Percentiles rank a stretch among this genome's conserved stretches.
Evolutionary conservation across 2,113 vertebrate genomes (phyloP).

Genomic region (Xenopus laevis): DNA sequence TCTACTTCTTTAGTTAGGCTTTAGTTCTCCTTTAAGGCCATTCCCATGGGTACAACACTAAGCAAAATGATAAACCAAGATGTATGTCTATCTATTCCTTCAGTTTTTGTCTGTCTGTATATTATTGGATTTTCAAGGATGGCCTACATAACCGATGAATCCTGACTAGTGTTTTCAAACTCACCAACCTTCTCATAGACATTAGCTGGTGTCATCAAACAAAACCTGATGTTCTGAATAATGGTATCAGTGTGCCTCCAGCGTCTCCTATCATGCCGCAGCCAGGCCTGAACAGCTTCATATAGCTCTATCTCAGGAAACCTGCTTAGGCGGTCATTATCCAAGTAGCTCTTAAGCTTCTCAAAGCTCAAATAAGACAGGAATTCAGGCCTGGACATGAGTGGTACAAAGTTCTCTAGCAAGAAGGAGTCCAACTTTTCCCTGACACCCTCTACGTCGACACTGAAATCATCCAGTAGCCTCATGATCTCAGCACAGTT

Average conservation of each 20-base stretch:
- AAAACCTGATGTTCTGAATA: constrained; percentile 97
- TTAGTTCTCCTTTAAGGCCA: too few relatives aligned
- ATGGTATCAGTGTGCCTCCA: constrained; percentile 97
- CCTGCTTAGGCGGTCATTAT: constrained; percentile 90
- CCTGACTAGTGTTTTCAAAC: constrained; percentile 70
- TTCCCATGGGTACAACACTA: too few relatives aligned
- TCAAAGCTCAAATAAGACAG: constrained; percentile 96
- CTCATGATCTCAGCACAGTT: constrained; percentile 98
- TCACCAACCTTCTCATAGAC: constrained; percentile 94
- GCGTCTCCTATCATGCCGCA: constrained; percentile 94
- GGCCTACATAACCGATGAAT: constrained; percentile 53
- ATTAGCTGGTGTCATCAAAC: constrained; percentile 95
- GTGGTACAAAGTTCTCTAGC: constrained; percentile 95
- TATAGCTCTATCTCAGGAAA: constrained; percentile 97
- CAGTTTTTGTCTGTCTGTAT: too few relatives aligned
- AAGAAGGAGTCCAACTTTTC: constrained; percentile 94
- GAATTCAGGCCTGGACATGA: constrained; percentile 95
- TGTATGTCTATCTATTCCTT: too few relatives aligned
- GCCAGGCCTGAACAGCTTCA: constrained; percentile 94
- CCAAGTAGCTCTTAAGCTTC: constrained; percentile 92
- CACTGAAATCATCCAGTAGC: constrained; percentile 96
- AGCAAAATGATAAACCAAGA: too few relatives aligned
- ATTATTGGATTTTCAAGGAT: too few relatives aligned
- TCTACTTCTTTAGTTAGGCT: too few relatives aligned
- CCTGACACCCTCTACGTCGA: constrained; percentile 94